Evolutionary conservation across 2,888 invertebrate genomes (phyloP).

Genomic region (Drosophila formosana): DNA sequence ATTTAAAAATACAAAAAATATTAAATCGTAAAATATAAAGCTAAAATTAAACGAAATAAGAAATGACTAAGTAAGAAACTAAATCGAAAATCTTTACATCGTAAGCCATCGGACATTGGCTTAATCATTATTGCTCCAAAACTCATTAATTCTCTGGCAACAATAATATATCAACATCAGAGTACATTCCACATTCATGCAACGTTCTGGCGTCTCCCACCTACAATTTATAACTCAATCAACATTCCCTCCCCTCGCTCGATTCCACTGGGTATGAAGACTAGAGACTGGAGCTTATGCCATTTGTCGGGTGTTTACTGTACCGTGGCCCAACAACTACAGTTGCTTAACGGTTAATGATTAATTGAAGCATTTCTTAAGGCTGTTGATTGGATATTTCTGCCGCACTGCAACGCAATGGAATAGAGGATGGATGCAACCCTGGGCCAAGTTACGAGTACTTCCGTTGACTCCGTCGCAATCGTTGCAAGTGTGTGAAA

Average conservation of each 20-base stretch:
- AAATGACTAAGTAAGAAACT: not conserved
- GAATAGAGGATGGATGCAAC: conserved; percentile 26
- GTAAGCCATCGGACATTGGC: not conserved
- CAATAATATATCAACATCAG: not conserved
- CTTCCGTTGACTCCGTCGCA: conserved; percentile 35
- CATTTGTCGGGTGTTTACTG: conserved; percentile 4
- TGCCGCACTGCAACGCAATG: not conserved
- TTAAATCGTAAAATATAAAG: too few relatives aligned
- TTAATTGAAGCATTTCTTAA: conserved; percentile 37
- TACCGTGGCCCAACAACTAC: not conserved
- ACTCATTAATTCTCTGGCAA: not conserved
- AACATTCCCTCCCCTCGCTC: not conserved
- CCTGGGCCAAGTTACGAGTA: conserved; percentile 38
- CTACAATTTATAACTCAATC: not conserved
- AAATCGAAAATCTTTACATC: not conserved
- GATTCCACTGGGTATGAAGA: not conserved
- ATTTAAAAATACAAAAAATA: too few relatives aligned
- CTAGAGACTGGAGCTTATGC: not conserved
- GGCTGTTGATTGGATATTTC: conserved; percentile 30
- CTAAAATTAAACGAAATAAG: too few relatives aligned
- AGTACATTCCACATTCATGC: not conserved
- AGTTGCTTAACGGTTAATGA: conserved; percentile 38
- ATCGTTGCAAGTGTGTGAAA: conserved; percentile 34
- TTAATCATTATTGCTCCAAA: not conserved
- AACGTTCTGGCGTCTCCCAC: not conserved